Evolutionary conservation across 2,888 invertebrate genomes (phyloP).

Genomic region (Pseudococcus longispinus): DNA sequence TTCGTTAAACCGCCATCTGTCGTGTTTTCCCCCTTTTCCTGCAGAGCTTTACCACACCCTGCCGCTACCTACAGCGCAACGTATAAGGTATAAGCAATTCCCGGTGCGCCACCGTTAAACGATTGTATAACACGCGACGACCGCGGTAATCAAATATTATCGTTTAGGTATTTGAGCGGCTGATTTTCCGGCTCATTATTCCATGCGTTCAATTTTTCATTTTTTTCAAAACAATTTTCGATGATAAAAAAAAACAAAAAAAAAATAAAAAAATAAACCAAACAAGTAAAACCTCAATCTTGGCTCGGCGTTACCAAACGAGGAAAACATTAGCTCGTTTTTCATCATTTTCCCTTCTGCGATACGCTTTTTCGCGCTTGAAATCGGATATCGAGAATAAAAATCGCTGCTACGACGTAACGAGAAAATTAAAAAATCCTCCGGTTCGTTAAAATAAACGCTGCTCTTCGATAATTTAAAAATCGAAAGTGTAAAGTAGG

Average conservation of each 20-base stretch:
- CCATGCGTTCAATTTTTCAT: conserved; percentile 38
- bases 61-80: no score
- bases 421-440: conserved; percentile 35
- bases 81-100: not conserved
- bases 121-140: conserved; percentile 39
- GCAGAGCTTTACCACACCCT: not conserved
- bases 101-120: conserved; percentile 16
- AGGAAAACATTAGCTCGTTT: conserved; percentile 29
- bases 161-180: conserved; percentile 14
- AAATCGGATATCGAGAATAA: conserved; percentile 27
- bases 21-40: conserved; percentile 14
- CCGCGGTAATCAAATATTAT: conserved; percentile 40
- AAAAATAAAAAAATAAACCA: no score
- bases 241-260: conserved; percentile 21
- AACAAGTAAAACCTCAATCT: not conserved
- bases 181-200: conserved; percentile 46
- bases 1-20: conserved; percentile 39
- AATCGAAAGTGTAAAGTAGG: not conserved
- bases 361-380: not conserved
- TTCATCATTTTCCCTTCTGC: not conserved
- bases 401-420: not conserved
- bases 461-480: not conserved
- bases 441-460: not conserved
- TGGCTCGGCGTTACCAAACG: not conserved
- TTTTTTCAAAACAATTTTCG: conserved; percentile 38